phyloP scores from a whole-genome alignment of 1,140 invertebrate genomes.

The Ylistrum balloti region DNA sequence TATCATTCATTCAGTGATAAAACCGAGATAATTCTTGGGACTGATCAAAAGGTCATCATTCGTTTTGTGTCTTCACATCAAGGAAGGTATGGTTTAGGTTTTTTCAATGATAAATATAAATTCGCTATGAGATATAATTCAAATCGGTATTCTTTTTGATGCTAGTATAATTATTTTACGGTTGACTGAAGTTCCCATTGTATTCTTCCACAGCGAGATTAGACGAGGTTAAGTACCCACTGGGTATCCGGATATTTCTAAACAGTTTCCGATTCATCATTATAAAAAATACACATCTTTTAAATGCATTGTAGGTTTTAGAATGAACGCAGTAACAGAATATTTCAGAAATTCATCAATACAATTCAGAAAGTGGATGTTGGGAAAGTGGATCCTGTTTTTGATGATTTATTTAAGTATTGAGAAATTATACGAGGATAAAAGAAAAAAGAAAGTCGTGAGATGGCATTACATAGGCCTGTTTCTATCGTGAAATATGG shows the following conservation, averaged over 20 bases:
- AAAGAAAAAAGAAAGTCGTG: too few relatives aligned
- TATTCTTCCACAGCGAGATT: not conserved
- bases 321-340: not conserved
- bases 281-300: not conserved
- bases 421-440: not conserved
- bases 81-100: not conserved
- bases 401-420: not conserved
- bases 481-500: too few relatives aligned
- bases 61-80: not conserved
- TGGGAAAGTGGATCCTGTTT: not conserved
- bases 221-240: not conserved
- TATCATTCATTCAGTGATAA: not conserved
- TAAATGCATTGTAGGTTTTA: not conserved
- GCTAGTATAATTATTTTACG: constrained; percentile 5
- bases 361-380: not conserved
- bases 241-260: not conserved
- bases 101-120: not conserved
- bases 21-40: not conserved
- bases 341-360: not conserved
- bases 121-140: not conserved
- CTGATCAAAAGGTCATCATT: not conserved
- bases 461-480: too few relatives aligned
- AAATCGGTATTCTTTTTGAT: not conserved
- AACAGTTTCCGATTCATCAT: not conserved
- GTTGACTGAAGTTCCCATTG: not conserved